Percentiles rank a stretch among this genome's conserved stretches.
Evolutionary conservation across 2,113 vertebrate species (phyloP).

Genomic region (Thunnus thynnus): DNA sequence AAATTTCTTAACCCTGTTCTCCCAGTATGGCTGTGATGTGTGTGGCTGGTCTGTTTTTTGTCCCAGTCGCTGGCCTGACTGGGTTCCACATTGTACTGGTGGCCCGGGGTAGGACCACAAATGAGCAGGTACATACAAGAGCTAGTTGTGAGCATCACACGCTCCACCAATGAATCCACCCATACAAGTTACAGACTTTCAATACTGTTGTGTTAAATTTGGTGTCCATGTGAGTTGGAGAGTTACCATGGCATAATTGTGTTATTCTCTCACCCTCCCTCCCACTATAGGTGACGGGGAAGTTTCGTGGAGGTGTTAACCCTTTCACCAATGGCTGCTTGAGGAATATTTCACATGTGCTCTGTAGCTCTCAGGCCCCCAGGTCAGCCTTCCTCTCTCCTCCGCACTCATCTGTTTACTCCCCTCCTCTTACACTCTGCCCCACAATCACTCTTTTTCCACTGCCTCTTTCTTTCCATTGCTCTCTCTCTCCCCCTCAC

Average conservation of each 20-base stretch:
- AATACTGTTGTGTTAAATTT: background rate
- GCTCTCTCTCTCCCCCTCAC: conserved; percentile 10
- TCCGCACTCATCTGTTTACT: conserved; percentile 17
- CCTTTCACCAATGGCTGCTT: conserved; percentile 96
- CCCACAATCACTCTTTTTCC: conserved; percentile 34
- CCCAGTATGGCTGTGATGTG: conserved; percentile 97
- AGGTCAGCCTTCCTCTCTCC: conserved; percentile 83
- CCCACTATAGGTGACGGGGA: conserved; percentile 91
- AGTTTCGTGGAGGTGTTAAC: conserved; percentile 96
- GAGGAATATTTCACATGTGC: conserved; percentile 93
- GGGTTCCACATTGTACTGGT: conserved; percentile 98
- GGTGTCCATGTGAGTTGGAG: background rate
- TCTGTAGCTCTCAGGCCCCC: conserved; percentile 95
- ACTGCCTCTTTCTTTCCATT: conserved; percentile 45
- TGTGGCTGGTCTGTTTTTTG: conserved; percentile 95
- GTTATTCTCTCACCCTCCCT: background rate
- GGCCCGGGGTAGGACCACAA: conserved; percentile 95
- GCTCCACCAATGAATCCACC: background rate
- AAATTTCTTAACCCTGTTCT: conserved; percentile 57
- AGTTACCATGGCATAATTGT: background rate
- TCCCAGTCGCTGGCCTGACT: conserved; percentile 95
- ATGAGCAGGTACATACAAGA: conserved; percentile 90
- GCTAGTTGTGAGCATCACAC: background rate
- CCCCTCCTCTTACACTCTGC: background rate
- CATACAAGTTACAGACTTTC: background rate